A percentile compares a stretch with the other conserved stretches of the same genome.
Conservation (phyloP, 1,140 invertebrate species). For the Bombus turneri region DNA sequence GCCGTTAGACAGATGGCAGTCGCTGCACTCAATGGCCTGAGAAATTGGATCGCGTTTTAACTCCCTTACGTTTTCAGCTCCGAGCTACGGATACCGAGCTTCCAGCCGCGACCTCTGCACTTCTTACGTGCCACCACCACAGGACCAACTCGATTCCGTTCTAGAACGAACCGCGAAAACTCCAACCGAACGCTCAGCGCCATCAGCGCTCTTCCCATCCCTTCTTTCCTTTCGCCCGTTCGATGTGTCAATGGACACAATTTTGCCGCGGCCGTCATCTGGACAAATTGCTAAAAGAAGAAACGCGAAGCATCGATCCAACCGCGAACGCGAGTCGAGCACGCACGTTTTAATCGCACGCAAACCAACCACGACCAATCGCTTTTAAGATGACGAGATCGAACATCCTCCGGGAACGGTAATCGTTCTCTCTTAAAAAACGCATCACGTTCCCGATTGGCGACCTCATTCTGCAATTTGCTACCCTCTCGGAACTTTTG, state of each 20-base stretch:
- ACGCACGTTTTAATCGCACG: slow-evolving; percentile 67
- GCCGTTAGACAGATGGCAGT: slow-evolving; percentile 82
- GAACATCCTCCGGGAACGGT: slow-evolving; percentile 34
- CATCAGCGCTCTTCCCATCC: background rate
- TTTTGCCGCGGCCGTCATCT: slow-evolving; percentile 50
- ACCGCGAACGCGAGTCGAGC: slow-evolving; percentile 28
- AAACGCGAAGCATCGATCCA: slow-evolving; percentile 21
- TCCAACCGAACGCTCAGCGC: too few species aligned
- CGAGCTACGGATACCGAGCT: slow-evolving; percentile 56
- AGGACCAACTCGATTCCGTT: background rate
- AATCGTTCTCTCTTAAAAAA: slow-evolving; percentile 19
- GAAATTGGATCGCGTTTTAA: slow-evolving; percentile 83
- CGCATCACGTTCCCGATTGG: background rate
- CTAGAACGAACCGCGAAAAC: background rate
- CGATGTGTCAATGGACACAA: slow-evolving; percentile 7
- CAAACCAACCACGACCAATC: slow-evolving; percentile 60
- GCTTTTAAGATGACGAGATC: slow-evolving; percentile 60
- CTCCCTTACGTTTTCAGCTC: slow-evolving; percentile 80
- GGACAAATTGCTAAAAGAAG: slow-evolving; percentile 47
- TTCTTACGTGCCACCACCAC: background rate
- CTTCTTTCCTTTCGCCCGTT: background rate
- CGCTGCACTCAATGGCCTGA: slow-evolving; percentile 83
- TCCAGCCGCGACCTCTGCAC: slow-evolving; percentile 15
- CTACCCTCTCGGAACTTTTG: background rate
- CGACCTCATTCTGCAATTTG: background rate